Base-by-base conservation (phyloP, 1,140 invertebrate species). In the Steinernema khuongi region DNA sequence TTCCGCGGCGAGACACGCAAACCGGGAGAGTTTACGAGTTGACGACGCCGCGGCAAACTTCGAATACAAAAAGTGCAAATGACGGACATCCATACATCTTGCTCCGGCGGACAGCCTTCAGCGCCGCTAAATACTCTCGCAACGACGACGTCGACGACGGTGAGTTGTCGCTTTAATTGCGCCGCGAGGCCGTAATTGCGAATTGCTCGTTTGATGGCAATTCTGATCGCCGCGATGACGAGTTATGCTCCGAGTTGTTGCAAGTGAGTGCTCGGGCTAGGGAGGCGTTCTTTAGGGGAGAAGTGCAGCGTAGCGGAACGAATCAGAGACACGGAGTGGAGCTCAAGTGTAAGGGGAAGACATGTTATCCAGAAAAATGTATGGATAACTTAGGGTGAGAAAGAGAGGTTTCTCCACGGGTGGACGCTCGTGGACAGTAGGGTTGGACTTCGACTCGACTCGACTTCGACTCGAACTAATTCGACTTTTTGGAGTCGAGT, bases 151-250 rank as follows among this genome's bases (percentile, higher is more conserved):
- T n/a, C 50, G 22, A 60, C 50, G 11, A 17, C 22, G 50, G 50
- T 60, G 50, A 60, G 50, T 60, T 60, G 50, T 60, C 50, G 50
- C 50, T 60, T 60, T 26, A 60, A 60, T 60, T 60, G 50, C 50
- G 50, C 50, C 50, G 7, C 11, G 22, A 60, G 50, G 50, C 50
- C 50, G 50, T 60, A 60, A 60, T 60, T 60, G 50, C 50, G 50
- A 17, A 60, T 60, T 60, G 50, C 11, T 7, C 11, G 14, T 26
- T 60, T 22, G 50, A 60, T 60, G 50, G 50, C 50, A 22, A 60
- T 60, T 60, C 11, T 22, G 50, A 60, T 60, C 50, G 50, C 50
- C 36, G 36, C 36, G 4, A 4, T 22, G 50, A 60, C 50, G 50
- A 60, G 50, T 60, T 60, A 60, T 60, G 50, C 19, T 60, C 50